phyloP scores from a whole-genome alignment of 2,797 vertebrate species.

The Liparis tanakae region DNA sequence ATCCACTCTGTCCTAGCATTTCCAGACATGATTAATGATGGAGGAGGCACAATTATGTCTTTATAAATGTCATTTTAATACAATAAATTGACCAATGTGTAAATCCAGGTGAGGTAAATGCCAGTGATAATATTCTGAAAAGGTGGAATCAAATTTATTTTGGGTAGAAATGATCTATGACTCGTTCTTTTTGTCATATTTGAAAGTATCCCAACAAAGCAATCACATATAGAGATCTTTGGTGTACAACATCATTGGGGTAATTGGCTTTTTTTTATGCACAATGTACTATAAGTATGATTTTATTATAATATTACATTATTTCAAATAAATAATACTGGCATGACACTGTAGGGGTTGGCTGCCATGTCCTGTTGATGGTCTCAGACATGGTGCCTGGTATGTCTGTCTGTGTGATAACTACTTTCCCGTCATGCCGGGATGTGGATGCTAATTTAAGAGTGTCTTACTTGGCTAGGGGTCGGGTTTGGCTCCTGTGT shows the following conservation, averaged over 20 bases:
- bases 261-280: neutral
- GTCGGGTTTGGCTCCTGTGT: conserved; percentile 52
- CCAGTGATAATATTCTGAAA: neutral
- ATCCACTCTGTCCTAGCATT: conserved; percentile 26
- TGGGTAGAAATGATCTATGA: neutral
- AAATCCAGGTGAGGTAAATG: neutral
- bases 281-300: conserved; percentile 17
- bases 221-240: neutral
- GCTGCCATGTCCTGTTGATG: conserved; percentile 44
- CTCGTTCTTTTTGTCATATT: neutral
- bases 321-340: conserved; percentile 15
- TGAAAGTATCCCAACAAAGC: neutral
- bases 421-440: conserved; percentile 41
- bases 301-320: conserved; percentile 9
- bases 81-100: neutral
- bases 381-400: conserved; percentile 41
- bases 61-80: neutral
- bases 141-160: neutral
- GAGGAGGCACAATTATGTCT: neutral
- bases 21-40: neutral
- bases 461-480: conserved; percentile 34
- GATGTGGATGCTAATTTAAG: conserved; percentile 66
- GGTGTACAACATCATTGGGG: neutral
- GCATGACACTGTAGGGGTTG: conserved; percentile 14
- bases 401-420: conserved; percentile 35